Base-by-base conservation (phyloP, 1,140 invertebrate genomes). In the Ceratina calcarata region DNA sequence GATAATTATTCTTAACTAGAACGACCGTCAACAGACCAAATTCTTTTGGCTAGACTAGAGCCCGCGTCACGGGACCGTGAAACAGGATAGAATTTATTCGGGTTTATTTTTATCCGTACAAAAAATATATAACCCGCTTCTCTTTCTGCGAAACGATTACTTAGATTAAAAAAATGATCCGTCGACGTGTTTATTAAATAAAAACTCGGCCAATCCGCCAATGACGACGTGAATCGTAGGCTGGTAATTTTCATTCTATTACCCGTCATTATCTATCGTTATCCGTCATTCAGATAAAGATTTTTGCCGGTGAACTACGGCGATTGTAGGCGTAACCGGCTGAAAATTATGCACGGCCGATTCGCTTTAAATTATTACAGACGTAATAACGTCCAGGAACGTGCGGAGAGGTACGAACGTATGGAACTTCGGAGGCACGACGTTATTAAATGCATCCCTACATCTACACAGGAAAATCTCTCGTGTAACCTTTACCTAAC, bases 401-500 rank as follows among this genome's bases (percentile, higher is more conserved):
- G 8, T 22, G 22, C 15, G 18, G 53, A 7, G n/a, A 45, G 3
- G 8, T 18, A 13, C 15, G 6, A 0, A 13, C 16, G 49, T 10
- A n/a, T 45, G 60, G 62, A 64, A 55, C 20, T 71, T 78, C 37
- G 37, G 16, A 62, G 12, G 24, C 18, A 13, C 32, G 70, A 71
- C 27, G 75, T 20, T 51, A 70, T 24, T 55, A 37, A 61, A n/a
- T 62, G 27, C 67, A 69, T 37, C 37, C 66, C 37, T 45, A 45
- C 8, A 45, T 13, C 55, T 37, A 49, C 45, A 45, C 49, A n/a
- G 16, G 6, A 15, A 78, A 78, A 15, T 72, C 37, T 64, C 49
- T 45, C 24, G 68, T 45, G 49, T 27, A 72, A 64, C 49, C 68
- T 71, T 72, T 64, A 62, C 49, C 68, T 61, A 45, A 71, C 76